Evolutionary conservation across 2,888 invertebrate species (phyloP).

Genomic region (Drosophila nigricruria): DNA sequence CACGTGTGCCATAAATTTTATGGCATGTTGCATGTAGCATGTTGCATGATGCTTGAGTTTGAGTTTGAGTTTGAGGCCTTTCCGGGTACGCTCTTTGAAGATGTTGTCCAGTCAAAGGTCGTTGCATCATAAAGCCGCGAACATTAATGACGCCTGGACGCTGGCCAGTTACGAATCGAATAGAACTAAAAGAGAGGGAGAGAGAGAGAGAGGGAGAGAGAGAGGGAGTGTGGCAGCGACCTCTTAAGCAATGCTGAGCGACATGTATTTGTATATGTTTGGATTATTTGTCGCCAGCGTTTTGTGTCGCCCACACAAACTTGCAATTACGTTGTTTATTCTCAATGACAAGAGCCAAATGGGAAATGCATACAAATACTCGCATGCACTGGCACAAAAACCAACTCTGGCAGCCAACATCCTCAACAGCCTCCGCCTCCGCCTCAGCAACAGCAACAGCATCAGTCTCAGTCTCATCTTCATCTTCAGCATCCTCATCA

Average conservation of each 20-base stretch:
- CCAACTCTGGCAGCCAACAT: slow-evolving; percentile 38
- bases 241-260: slow-evolving; percentile 8
- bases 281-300: slow-evolving; percentile 77
- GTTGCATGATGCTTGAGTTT: slow-evolving; percentile 22
- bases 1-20: slow-evolving; percentile 49
- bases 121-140: slow-evolving; percentile 74
- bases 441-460: background rate
- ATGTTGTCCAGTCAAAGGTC: slow-evolving; percentile 70
- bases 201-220: background rate
- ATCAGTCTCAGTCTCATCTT: slow-evolving; percentile 7
- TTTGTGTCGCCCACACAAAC: slow-evolving; percentile 78
- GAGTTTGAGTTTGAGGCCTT: slow-evolving; percentile 31
- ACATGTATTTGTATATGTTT: slow-evolving; percentile 32
- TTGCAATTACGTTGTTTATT: slow-evolving; percentile 81
- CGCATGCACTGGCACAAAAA: slow-evolving; percentile 48
- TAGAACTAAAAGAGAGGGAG: background rate
- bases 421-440: slow-evolving; percentile 4
- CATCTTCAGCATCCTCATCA: slow-evolving; percentile 12
- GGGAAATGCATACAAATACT: slow-evolving; percentile 66
- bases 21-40: slow-evolving; percentile 54
- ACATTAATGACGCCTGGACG: slow-evolving; percentile 61
- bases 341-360: slow-evolving; percentile 75
- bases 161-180: slow-evolving; percentile 25
- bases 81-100: slow-evolving; percentile 65
- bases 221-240: background rate